phyloP scores from a whole-genome alignment of 1,140 invertebrate species.

The Diabrotica undecimpunctata region DNA sequence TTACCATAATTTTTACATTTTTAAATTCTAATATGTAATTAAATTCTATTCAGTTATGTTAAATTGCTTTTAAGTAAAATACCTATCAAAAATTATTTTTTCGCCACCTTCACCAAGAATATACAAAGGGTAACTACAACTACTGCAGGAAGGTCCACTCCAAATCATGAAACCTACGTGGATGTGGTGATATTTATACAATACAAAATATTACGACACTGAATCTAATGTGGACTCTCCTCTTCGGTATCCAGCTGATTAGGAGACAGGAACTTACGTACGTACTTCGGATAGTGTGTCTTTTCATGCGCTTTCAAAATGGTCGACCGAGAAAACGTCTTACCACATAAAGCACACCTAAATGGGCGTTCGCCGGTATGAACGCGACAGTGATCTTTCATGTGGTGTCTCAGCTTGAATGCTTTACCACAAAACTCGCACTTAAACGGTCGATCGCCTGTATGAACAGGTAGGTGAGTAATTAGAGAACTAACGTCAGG shows the following conservation, averaged over 20 bases:
- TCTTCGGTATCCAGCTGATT: conserved; percentile 77
- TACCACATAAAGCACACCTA: conserved; percentile 81
- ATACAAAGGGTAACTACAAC: not conserved
- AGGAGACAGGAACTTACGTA: conserved; percentile 79
- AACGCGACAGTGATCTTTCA: conserved; percentile 89
- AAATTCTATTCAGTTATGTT: too few relatives aligned
- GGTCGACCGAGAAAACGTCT: conserved; percentile 83
- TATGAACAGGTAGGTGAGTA: conserved; percentile 81
- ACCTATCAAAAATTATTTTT: too few relatives aligned
- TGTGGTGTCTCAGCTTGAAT: conserved; percentile 85
- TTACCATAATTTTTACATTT: too few relatives aligned
- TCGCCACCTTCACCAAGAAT: not conserved
- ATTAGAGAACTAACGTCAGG: conserved; percentile 82
- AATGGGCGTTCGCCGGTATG: conserved; percentile 88
- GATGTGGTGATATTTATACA: conserved; percentile 11
- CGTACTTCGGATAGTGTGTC: conserved; percentile 86
- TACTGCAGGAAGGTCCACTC: conserved; percentile 6
- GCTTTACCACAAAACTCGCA: conserved; percentile 89
- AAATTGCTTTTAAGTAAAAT: too few relatives aligned
- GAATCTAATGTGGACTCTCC: conserved; percentile 63
- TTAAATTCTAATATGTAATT: too few relatives aligned
- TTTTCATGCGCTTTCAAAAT: conserved; percentile 89
- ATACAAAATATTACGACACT: conserved; percentile 7
- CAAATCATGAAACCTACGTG: conserved; percentile 12
- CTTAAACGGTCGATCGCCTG: conserved; percentile 83